phyloP scores from a whole-genome alignment of 2,888 invertebrate genomes.

The Cerceris ruficornis region DNA sequence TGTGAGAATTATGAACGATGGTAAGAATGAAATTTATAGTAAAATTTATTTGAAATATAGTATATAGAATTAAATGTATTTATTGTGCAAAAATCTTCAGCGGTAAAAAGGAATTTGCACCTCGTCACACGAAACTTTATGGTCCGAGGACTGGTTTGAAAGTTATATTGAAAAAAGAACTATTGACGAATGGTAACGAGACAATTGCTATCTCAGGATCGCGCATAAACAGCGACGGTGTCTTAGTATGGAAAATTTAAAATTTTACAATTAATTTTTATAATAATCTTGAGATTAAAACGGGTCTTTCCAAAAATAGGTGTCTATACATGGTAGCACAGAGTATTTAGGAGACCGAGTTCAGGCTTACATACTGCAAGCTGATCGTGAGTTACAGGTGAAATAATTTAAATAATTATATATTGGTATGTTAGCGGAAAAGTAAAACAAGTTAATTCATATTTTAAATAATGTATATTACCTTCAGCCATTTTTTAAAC shows the following conservation, averaged over 20 bases:
- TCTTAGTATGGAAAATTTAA: conserved; percentile 41
- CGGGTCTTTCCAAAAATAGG: conserved; percentile 54
- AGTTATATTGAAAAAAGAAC: conserved; percentile 37
- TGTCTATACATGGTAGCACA: conserved; percentile 69
- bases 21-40: too few relatives aligned
- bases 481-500: too few relatives aligned
- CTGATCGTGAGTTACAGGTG: conserved; percentile 51
- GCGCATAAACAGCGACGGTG: conserved; percentile 40
- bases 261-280: neutral
- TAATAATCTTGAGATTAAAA: neutral
- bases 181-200: conserved; percentile 13
- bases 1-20: too few relatives aligned
- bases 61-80: neutral
- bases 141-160: conserved; percentile 54
- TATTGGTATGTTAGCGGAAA: too few relatives aligned
- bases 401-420: neutral
- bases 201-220: conserved; percentile 5
- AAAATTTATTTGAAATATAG: too few relatives aligned
- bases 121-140: conserved; percentile 16
- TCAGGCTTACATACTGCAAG: conserved; percentile 42
- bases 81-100: neutral
- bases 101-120: neutral
- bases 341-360: conserved; percentile 67
- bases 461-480: too few relatives aligned
- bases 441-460: too few relatives aligned